These are phyloP conservation scores for Serranus cabrilla DNA, from an alignment of 2,797 vertebrate species.

Conservation along the genomic window DNA sequence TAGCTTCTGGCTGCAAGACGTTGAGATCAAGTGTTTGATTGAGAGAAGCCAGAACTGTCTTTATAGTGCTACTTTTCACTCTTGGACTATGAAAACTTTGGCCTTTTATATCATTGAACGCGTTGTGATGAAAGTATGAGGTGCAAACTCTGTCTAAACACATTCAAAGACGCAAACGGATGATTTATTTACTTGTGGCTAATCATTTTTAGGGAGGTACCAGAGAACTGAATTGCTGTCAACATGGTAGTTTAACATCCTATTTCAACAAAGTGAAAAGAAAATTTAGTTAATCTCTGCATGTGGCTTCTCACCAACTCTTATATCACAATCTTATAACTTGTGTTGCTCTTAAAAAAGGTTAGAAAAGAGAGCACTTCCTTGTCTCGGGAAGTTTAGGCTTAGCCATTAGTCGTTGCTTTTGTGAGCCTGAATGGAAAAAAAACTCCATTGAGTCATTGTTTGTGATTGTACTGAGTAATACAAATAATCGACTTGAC, in stretches of 20 bases:
- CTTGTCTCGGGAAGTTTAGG: not conserved
- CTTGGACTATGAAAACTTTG: not conserved
- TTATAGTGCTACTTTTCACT: not conserved
- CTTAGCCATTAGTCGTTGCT: not conserved
- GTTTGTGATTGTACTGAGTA: not conserved
- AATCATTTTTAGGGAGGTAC: not conserved
- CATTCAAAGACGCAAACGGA: not conserved
- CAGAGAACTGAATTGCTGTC: slow-evolving; percentile 1
- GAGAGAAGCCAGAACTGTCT: not conserved
- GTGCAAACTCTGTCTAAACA: not conserved
- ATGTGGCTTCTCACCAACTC: not conserved
- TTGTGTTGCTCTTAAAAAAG: not conserved
- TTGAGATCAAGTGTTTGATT: slow-evolving; percentile 10
- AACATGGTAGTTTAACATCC: slow-evolving; percentile 1
- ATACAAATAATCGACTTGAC: slow-evolving; percentile 23
- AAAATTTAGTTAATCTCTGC: not conserved
- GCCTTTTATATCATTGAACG: not conserved
- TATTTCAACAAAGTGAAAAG: not conserved
- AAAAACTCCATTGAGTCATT: not conserved
- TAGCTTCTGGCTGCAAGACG: slow-evolving; percentile 28
- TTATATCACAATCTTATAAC: not conserved
- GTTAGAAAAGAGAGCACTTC: not conserved
- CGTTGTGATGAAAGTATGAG: not conserved
- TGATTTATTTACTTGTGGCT: not conserved
- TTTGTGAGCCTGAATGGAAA: not conserved